Percentiles rank a stretch among this genome's conserved stretches.
These are phyloP conservation scores for Drosophila saltans DNA, from an alignment of 1,140 invertebrate genomes.

Conservation along the genomic window DNA sequence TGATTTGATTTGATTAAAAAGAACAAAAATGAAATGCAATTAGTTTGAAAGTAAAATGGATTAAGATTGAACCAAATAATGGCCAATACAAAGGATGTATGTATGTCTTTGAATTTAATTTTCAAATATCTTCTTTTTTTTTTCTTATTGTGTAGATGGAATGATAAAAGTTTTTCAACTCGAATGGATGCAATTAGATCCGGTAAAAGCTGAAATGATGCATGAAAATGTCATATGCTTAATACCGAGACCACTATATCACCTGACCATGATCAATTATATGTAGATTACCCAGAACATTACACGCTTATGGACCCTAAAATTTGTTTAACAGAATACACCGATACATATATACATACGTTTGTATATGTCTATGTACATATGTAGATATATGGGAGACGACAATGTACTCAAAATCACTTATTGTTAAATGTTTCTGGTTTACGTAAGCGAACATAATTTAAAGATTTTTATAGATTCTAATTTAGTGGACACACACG, in stretches of 20 bases:
- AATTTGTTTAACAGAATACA: not conserved
- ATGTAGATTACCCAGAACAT: conserved; percentile 45
- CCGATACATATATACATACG: not conserved
- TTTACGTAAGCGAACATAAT: conserved; percentile 16
- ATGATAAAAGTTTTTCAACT: conserved; percentile 19
- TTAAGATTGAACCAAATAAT: no score
- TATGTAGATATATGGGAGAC: not conserved
- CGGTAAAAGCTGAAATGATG: conserved; percentile 68
- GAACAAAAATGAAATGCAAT: no score
- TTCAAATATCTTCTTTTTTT: not conserved
- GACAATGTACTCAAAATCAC: conserved; percentile 7
- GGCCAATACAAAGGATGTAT: no score
- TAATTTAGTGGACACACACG: conserved; percentile 13
- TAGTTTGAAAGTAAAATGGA: no score
- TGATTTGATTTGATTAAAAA: no score
- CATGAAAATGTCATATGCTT: conserved; percentile 59
- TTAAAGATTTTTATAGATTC: conserved; percentile 19
- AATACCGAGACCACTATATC: conserved; percentile 25
- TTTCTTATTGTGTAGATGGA: conserved; percentile 8
- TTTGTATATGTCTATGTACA: not conserved
- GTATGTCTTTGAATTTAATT: no score
- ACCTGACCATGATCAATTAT: conserved; percentile 50
- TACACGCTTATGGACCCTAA: conserved; percentile 28
- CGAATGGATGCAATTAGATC: conserved; percentile 51
- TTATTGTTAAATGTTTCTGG: not conserved